These are phyloP conservation scores for Abrostola tripartita DNA, from an alignment of 2,888 invertebrate genomes.

Conservation along the genomic window DNA sequence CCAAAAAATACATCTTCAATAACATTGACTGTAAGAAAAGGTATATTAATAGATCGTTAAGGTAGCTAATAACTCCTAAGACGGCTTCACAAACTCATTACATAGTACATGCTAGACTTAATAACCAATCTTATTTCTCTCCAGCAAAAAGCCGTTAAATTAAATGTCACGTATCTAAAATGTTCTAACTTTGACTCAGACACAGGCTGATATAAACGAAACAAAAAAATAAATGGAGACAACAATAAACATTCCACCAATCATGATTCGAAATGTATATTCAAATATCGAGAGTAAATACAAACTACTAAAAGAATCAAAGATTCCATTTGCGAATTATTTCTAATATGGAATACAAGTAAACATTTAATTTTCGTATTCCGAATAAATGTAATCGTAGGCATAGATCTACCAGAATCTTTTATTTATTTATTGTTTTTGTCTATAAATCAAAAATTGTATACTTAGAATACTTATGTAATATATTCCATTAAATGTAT, in stretches of 20 bases:
- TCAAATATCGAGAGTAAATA: conserved; percentile 4
- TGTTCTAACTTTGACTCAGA: conserved; percentile 3
- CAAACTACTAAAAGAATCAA: neutral
- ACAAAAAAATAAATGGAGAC: conserved; percentile 3
- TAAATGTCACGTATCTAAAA: neutral
- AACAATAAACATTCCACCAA: conserved; percentile 14
- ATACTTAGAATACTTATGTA: no score
- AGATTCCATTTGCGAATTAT: neutral
- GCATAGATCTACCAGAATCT: no score
- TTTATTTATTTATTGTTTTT: no score
- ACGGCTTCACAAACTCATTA: conserved; percentile 21
- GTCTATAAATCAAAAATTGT: no score
- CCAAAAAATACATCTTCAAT: no score
- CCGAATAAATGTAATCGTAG: no score
- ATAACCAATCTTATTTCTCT: conserved; percentile 7
- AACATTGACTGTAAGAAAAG: conserved; percentile 11
- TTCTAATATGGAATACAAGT: neutral
- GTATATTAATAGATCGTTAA: conserved; percentile 17
- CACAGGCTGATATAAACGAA: neutral
- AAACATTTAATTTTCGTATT: neutral
- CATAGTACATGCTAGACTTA: neutral
- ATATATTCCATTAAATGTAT: no score
- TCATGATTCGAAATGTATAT: conserved; percentile 13
- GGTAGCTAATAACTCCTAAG: conserved; percentile 20
- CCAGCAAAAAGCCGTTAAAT: neutral